Base-by-base conservation (phyloP, 1,140 invertebrate genomes). In the Drosophila miranda region DNA sequence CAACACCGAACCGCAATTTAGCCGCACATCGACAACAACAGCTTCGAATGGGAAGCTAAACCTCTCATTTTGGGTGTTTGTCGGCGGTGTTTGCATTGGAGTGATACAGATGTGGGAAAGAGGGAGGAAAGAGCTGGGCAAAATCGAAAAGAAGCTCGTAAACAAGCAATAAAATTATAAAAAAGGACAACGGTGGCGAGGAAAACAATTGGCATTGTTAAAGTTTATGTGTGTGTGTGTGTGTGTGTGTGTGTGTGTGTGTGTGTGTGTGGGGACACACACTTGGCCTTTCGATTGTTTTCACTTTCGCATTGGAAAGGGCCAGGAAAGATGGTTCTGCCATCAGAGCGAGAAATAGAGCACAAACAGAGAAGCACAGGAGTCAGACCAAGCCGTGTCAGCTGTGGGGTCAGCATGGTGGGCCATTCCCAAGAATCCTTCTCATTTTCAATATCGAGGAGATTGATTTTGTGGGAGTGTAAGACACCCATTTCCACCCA, bases 81-180 rank as follows among this genome's bases (percentile, higher is more conserved):
- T 38, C 11, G 34, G 66, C 41, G 62, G 64, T 64, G 53, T 42
- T 60, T 66, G 75, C 72, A 81, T 78, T 59, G 74, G 44, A 74
- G 78, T 69, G 78, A 77, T 77, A 75, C 67, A 72, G 60, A 79
- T 28, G 30, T 19, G 19, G 19, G 1, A 19, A 19, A 19, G 19
- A 19, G 19, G 19, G 19, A 19, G 19, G 19, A 19, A 19, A 19
- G 19, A 19, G 19, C 19, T 19, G 19, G 19, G 1, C 19, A 19
- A 19, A 74, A 58, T 62, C 69, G 73, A 81, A 81, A 75, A 86
- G 78, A 66, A 87, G 82, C 82, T 87, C 82, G 82, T 86, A 87
- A 86, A 86, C 82, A 86, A 87, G 82, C 82, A 86, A 86, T 86
- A 87, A 87, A 86, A 86, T 78, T 78, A 78, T 87, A 75, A 82